phyloP scores from a whole-genome alignment of 2,797 vertebrate genomes.

The Monodelphis domestica region DNA sequence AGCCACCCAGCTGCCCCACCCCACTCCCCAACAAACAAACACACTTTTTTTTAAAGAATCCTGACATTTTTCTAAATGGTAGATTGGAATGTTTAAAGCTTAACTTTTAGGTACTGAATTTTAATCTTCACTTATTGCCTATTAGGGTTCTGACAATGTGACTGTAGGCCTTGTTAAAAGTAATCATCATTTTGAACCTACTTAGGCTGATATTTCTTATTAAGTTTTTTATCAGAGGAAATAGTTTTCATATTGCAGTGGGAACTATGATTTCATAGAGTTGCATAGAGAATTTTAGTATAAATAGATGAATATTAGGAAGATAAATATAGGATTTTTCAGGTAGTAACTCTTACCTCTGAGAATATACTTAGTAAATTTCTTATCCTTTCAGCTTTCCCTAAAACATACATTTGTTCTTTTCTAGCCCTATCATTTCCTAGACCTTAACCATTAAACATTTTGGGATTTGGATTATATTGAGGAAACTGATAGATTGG shows the following conservation, averaged over 20 bases:
- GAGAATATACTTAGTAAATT: background rate
- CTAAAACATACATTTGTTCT: background rate
- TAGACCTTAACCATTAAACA: background rate
- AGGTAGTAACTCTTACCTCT: background rate
- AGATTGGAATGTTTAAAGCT: conserved; percentile 36
- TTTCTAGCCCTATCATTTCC: background rate
- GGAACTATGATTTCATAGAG: background rate
- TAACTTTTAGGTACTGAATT: background rate
- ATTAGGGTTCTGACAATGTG: background rate
- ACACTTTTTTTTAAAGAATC: too few relatives aligned
- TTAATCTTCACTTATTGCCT: conserved; percentile 30
- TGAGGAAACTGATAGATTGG: background rate
- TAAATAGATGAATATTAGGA: background rate
- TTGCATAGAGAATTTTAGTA: background rate
- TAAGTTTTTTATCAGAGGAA: conserved; percentile 21
- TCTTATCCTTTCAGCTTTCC: background rate
- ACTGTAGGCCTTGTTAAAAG: background rate
- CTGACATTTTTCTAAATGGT: conserved; percentile 39
- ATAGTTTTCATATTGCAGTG: background rate
- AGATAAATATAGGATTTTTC: background rate
- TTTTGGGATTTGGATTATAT: background rate
- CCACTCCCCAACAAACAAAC: too few relatives aligned
- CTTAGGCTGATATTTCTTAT: background rate
- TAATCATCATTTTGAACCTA: conserved; percentile 11
- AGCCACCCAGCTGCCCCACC: too few relatives aligned